These are phyloP conservation scores for Caenorhabditis auriculariae DNA, from an alignment of 2,888 invertebrate genomes.

Conservation along the genomic window DNA sequence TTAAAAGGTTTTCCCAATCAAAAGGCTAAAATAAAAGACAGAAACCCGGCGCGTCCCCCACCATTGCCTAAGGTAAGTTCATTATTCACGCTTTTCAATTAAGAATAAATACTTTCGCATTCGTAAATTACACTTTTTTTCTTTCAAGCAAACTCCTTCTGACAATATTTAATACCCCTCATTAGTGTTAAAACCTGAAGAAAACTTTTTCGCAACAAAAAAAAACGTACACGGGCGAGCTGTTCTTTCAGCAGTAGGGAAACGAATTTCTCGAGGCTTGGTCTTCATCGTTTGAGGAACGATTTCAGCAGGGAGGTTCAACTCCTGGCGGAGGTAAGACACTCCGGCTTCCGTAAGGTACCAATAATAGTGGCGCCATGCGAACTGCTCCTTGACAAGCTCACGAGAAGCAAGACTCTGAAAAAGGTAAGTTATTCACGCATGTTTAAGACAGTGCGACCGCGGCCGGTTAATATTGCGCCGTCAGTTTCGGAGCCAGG, in stretches of 20 bases:
- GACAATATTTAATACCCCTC: constrained; percentile 1
- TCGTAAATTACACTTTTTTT: not conserved
- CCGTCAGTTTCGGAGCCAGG: no score
- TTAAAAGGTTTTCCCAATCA: no score
- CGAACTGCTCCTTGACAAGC: constrained; percentile 98
- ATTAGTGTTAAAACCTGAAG: not conserved
- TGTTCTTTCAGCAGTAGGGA: constrained; percentile 55
- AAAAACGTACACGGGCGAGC: constrained; percentile 30
- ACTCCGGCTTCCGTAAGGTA: constrained; percentile 97
- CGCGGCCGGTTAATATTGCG: no score
- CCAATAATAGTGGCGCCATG: constrained; percentile 99
- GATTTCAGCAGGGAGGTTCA: constrained; percentile 96
- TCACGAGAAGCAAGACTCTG: constrained; percentile 83
- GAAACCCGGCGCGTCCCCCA: no score
- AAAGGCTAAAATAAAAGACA: no score
- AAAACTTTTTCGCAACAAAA: not conserved
- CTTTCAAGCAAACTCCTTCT: not conserved
- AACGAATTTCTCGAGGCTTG: constrained; percentile 69
- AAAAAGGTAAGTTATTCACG: no score
- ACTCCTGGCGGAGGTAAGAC: constrained; percentile 87
- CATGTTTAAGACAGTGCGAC: no score
- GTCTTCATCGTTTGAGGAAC: constrained; percentile 95
- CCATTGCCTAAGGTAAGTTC: no score
- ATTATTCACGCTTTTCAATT: no score
- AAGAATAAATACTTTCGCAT: not conserved